Base-by-base conservation (phyloP, 2,113 vertebrate species). In the Silurus asotus region DNA sequence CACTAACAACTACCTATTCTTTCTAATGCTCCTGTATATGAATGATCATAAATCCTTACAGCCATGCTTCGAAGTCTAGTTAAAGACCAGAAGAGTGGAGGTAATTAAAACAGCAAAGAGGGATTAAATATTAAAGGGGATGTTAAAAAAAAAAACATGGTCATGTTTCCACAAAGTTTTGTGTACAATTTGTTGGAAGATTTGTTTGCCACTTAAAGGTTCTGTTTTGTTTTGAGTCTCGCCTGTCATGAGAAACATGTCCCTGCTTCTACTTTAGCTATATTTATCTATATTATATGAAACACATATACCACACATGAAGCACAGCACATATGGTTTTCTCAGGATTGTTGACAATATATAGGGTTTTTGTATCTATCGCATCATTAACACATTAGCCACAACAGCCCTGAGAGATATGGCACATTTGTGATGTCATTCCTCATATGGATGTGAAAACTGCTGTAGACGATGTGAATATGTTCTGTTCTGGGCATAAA, bases 351-450 rank as follows among this genome's bases (percentile, higher is more conserved):
- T 83, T 55, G 49, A 55, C 49, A 72, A 15, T 6, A 4, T 28
- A 17, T 62, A 75, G 23, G 4, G 19, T 56, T 62, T 82, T 20
- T 49, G 59, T 69, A 80, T 69, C 51, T 77, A 74, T 72, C 83
- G 85, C 70, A 74, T 70, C 82, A 62, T 20, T 74, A 28, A 53
- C 80, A 84, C 45, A 14, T 86, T 67, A 55, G 14, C 11, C 81
- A 28, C 67, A 76, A 82, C 15, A 80, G 76, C 62, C 5, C 13
- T 49, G 14, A 19, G 59, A 53, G 65, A 81, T 76, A 64, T 64
- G 17, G 51, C 86, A 87, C 72, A n/a, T 13, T 51, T 3, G 72
- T 87, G 85, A 85, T 84, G 88, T 77, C 20, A 84, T 89, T 87
- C 70, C 23, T 74, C 82, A 81, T 6, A 13, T 69, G 82, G 76